Conservation (phyloP, 2,113 vertebrate genomes). For the Mixornis gularis region DNA sequence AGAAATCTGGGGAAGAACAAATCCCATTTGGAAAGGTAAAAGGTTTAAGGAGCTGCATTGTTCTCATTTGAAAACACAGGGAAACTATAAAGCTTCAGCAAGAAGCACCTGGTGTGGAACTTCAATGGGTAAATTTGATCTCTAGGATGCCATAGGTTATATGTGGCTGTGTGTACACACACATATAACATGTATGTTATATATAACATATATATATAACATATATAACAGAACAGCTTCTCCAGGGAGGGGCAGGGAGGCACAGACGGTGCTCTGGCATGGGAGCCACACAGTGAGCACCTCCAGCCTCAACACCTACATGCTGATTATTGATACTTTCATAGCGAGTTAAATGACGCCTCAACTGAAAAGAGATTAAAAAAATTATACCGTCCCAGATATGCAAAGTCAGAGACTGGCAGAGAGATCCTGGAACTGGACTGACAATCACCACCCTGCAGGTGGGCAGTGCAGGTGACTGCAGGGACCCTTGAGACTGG, state of each 20-base stretch:
- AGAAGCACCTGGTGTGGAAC: background rate
- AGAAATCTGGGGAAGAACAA: background rate
- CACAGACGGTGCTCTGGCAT: background rate
- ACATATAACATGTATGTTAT: no score
- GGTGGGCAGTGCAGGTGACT: background rate
- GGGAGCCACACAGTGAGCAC: background rate
- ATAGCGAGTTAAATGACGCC: background rate
- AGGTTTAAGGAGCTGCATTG: background rate
- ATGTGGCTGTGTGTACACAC: accelerated
- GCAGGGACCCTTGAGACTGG: background rate
- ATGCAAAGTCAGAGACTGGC: background rate
- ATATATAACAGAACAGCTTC: background rate
- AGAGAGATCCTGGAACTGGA: background rate
- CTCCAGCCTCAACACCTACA: background rate
- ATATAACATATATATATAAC: no score
- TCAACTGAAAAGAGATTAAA: background rate
- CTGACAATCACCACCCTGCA: background rate
- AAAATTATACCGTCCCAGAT: background rate
- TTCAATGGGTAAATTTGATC: background rate
- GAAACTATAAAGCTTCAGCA: background rate
- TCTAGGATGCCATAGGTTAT: background rate
- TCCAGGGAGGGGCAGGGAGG: background rate
- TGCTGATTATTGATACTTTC: background rate
- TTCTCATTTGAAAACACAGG: background rate
- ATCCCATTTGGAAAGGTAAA: background rate